Evolutionary conservation across 2,888 invertebrate genomes (phyloP).

Genomic region (Choreutis nemorana): DNA sequence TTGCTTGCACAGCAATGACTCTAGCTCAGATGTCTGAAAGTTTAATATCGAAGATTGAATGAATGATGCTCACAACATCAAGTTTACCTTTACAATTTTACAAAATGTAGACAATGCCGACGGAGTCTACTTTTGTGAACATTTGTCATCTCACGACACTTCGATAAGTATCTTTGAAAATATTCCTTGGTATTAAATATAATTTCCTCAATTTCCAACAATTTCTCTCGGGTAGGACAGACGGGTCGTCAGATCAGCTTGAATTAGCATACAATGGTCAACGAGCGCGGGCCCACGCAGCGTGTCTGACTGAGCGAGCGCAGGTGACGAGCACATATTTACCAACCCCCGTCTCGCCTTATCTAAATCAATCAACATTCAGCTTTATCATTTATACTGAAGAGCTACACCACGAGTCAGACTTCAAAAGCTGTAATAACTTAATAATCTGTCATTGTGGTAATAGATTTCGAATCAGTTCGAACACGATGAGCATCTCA

Average conservation of each 20-base stretch:
- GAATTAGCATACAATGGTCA: slow-evolving; percentile 35
- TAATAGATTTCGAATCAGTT: slow-evolving; percentile 14
- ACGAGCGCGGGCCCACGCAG: slow-evolving; percentile 27
- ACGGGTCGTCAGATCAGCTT: too few species aligned
- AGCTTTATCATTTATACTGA: too few species aligned
- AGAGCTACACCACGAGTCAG: too few species aligned
- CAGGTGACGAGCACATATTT: slow-evolving; percentile 60
- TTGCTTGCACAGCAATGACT: slow-evolving; percentile 81
- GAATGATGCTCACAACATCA: too few species aligned
- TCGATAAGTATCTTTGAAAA: not conserved
- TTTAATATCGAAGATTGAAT: not conserved
- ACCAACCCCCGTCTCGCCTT: too few species aligned
- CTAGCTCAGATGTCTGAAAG: slow-evolving; percentile 80
- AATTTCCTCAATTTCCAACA: slow-evolving; percentile 24
- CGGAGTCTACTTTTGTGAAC: too few species aligned
- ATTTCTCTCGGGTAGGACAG: slow-evolving; percentile 22
- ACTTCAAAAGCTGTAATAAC: too few species aligned
- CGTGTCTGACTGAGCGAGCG: slow-evolving; percentile 15
- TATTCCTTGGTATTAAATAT: slow-evolving; percentile 3
- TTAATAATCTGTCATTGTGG: slow-evolving; percentile 17
- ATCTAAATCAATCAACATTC: too few species aligned
- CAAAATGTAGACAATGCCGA: too few species aligned
- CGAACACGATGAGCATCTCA: too few species aligned
- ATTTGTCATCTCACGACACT: too few species aligned
- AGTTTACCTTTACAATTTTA: too few species aligned